These are phyloP conservation scores for Papilio gigon DNA, from an alignment of 2,888 invertebrate species.

Conservation along the genomic window DNA sequence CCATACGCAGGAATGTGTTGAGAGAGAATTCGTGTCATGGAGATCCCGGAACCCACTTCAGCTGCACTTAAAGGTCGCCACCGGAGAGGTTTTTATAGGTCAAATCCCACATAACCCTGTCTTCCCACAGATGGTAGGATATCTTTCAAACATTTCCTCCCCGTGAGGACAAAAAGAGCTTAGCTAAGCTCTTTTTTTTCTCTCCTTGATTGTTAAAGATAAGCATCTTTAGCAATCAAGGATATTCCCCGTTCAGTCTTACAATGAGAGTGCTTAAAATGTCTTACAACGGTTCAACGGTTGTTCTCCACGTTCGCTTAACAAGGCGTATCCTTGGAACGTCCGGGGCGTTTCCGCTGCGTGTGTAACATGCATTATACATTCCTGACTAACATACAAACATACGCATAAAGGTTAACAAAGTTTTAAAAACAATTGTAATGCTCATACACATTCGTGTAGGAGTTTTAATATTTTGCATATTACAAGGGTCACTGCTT, in stretches of 20 bases:
- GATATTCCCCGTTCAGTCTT: not conserved
- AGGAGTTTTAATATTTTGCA: not conserved
- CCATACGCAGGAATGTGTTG: too few species aligned
- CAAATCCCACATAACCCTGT: too few species aligned
- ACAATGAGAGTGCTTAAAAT: constrained; percentile 5
- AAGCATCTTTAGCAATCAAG: not conserved
- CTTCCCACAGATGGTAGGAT: too few species aligned
- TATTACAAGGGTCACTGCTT: not conserved
- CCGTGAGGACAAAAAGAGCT: too few species aligned
- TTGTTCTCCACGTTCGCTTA: constrained; percentile 22
- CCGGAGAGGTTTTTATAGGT: too few species aligned
- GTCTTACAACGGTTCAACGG: constrained; percentile 15
- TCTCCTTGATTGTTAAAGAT: not conserved
- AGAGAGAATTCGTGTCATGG: too few species aligned
- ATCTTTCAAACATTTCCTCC: too few species aligned
- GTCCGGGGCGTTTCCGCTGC: constrained; percentile 30
- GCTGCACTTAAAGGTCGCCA: too few species aligned
- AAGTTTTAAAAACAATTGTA: constrained; percentile 12
- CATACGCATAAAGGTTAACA: not conserved
- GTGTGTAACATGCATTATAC: constrained; percentile 27
- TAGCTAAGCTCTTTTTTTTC: too few species aligned
- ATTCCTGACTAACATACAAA: constrained; percentile 5
- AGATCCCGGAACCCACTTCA: too few species aligned
- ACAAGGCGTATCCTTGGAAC: constrained; percentile 34
- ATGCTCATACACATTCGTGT: not conserved